Base-by-base conservation (phyloP, 2,888 invertebrate species). In the Oasisia sp. region DNA sequence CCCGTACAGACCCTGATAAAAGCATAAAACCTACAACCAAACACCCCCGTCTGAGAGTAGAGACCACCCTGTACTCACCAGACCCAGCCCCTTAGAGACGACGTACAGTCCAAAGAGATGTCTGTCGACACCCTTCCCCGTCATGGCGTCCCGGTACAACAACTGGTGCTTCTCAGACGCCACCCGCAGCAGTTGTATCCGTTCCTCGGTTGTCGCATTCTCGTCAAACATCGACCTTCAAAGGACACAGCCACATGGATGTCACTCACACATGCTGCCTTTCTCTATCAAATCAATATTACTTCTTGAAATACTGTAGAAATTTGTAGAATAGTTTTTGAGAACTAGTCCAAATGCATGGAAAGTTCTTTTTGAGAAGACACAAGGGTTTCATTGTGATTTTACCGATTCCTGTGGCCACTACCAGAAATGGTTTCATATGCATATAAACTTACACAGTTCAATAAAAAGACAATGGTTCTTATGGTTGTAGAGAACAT, bases 101-200 rank as follows among this genome's bases (percentile, higher is more conserved):
- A 97, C 96, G 94, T 96, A 97, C 11, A 97, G 95, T 32, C 96
- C 96, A 95, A 97, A 97, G 74, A 97, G 94, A 94, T 97, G 97
- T 19, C 97, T 94, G 94, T 97, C 97, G 92, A 97, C 96, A 32
- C 96, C 97, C 92, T 95, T 95, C 0, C 97, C 97, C 94, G 96
- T 96, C 97, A 97, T 97, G 27, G 96, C 96, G 94, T 97, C 96
- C 92, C 96, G 95, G 93, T 97, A 97, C 92, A 96, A 94, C 32
- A 94, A 94, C 92, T 96, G 96, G 93, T 97, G 97, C 19, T 94
- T 94, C 27, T 95, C 95, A 92, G 96, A 96, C 2, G 97, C 96
- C 91, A 93, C 93, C 27, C 95, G 93, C 58, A 97, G 94, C 89
- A 97, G 94, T 4, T 93, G 92, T n/a, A 96, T 95, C 93, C 96